A percentile compares a stretch with the other conserved stretches of the same genome.
Conservation (phyloP, 1,140 invertebrate genomes). For the Trypoxylus dichotomus region DNA sequence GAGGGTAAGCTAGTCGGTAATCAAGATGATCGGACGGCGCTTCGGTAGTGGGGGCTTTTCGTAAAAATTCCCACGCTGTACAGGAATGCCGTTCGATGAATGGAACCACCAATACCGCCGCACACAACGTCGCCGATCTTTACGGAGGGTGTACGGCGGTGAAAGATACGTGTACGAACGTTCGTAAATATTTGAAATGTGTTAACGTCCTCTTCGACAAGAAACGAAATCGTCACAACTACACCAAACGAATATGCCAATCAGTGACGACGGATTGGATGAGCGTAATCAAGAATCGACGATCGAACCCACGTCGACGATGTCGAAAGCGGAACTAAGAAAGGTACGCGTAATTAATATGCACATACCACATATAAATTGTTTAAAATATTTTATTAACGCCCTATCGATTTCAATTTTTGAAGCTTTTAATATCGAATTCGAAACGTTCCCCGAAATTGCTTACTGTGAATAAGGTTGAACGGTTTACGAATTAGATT, state of each 20-base stretch:
- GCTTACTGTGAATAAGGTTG: no score
- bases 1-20: conserved; percentile 18
- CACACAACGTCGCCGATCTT: conserved; percentile 31
- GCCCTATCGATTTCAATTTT: no score
- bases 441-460: no score
- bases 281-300: conserved; percentile 30
- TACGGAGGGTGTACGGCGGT: conserved; percentile 28
- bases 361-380: background rate
- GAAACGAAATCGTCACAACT: no score
- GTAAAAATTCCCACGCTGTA: conserved; percentile 35
- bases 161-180: background rate
- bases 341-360: conserved; percentile 41
- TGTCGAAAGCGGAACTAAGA: conserved; percentile 52
- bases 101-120: background rate
- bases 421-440: no score
- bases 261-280: conserved; percentile 51
- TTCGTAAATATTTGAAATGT: no score
- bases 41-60: conserved; percentile 27
- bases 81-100: conserved; percentile 32
- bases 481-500: no score
- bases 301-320: conserved; percentile 39
- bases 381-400: no score
- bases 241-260: conserved; percentile 43
- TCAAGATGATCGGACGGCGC: background rate
- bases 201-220: no score